Base-by-base conservation (phyloP, 2,888 invertebrate species). In the Drosophila putrida region DNA sequence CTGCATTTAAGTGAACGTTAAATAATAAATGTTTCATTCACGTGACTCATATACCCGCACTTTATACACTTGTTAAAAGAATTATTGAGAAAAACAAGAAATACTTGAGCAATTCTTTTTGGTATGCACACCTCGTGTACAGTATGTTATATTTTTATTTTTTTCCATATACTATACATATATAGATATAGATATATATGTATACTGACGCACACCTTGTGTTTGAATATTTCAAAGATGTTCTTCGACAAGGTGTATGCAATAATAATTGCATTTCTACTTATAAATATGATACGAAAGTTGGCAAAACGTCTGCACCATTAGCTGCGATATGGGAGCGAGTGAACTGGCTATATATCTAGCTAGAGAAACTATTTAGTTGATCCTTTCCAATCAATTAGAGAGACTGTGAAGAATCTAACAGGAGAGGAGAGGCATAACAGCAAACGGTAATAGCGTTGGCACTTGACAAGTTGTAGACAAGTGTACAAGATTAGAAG, bases 231-330 rank as follows among this genome's bases (percentile, higher is more conserved):
- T 64, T 54, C 3, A 53, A 57, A 31, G 41, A 47, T 69, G 46
- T 69, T 69, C 41, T 69, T 69, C 41, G 20, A 35, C 53, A 79
- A 78, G 73, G 65, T 70, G 78, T 67, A 51, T 78, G 78, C 78
- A 78, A 74, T 78, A 77, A 65, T 74, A 78, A 77, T 78, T 78
- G 78, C 80, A 78, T 79, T 79, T 82, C 64, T 57, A 71, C 64
- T 61, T 86, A 82, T 74, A 86, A 82, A 85, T 84, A 88, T 83
- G 71, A 88, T 72, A 73, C 65, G 62, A 73, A 68, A 63, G 33
- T 68, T 72, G 58, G 50, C 65, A 63, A 68, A 27, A 73, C 78
- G 78, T 61, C 63, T 81, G 78, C 75, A 84, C 67, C 64, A 25
- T 58, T 15, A 38, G 27, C 71, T 71, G 49, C 31, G 33, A 4